A percentile compares a stretch with the other conserved stretches of the same genome.
Evolutionary conservation across 2,888 invertebrate genomes (phyloP).

Genomic region (Tromatobia lineatoria): DNA sequence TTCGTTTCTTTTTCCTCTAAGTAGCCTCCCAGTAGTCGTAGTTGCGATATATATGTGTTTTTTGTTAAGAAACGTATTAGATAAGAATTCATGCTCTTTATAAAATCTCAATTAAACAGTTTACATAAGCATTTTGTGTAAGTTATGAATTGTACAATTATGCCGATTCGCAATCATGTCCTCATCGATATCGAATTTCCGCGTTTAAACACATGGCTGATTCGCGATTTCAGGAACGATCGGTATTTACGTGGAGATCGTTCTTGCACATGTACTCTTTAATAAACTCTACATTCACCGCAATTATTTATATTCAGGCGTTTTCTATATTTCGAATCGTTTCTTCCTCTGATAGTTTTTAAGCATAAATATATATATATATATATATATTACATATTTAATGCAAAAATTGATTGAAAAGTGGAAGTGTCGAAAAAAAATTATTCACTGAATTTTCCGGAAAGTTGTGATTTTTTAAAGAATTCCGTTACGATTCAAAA

Average conservation of each 20-base stretch:
- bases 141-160: constrained; percentile 54
- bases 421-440: too few species aligned
- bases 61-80: constrained; percentile 35
- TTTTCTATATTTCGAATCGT: too few species aligned
- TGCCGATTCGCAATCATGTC: constrained; percentile 5
- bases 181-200: constrained; percentile 14
- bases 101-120: constrained; percentile 60
- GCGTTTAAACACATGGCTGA: constrained; percentile 41
- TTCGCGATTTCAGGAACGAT: constrained; percentile 25
- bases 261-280: constrained; percentile 64
- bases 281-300: constrained; percentile 64
- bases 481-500: too few species aligned
- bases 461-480: too few species aligned
- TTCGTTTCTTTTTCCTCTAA: constrained; percentile 17
- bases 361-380: too few species aligned
- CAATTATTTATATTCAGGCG: neutral
- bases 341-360: too few species aligned
- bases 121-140: constrained; percentile 63
- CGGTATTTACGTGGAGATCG: constrained; percentile 5
- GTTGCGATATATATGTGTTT: constrained; percentile 34
- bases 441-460: too few species aligned
- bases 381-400: too few species aligned
- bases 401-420: too few species aligned
- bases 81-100: constrained; percentile 58
- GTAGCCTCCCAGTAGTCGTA: constrained; percentile 36